These are phyloP conservation scores for Pinna nobilis DNA, from an alignment of 1,140 invertebrate species.

Conservation along the genomic window DNA sequence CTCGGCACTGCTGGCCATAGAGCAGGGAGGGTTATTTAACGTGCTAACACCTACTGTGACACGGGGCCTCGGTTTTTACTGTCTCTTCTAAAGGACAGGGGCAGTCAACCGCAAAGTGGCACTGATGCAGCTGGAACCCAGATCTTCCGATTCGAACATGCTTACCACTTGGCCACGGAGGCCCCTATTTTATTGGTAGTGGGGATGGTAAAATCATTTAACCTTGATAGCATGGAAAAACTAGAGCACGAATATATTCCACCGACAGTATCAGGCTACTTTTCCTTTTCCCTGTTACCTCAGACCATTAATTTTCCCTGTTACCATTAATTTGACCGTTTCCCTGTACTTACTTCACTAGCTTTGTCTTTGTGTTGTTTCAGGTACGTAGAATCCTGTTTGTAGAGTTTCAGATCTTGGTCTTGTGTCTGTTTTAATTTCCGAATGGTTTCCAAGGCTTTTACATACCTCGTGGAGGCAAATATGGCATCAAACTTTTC, in stretches of 20 bases:
- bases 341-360: conserved; percentile 52
- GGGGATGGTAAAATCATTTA: not conserved
- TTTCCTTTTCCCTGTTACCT: not conserved
- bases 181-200: not conserved
- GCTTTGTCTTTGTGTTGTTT: conserved; percentile 71
- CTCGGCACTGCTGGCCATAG: too few species aligned
- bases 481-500: conserved; percentile 99
- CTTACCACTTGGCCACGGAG: too few species aligned
- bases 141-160: too few species aligned
- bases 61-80: too few species aligned
- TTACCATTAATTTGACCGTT: not conserved
- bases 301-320: not conserved
- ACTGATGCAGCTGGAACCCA: too few species aligned
- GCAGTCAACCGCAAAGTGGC: too few species aligned
- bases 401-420: conserved; percentile 56
- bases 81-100: too few species aligned
- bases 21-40: too few species aligned
- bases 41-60: too few species aligned
- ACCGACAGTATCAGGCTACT: not conserved
- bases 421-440: conserved; percentile 82
- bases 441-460: conserved; percentile 88
- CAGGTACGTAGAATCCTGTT: conserved; percentile 67
- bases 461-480: conserved; percentile 93
- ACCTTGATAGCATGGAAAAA: not conserved
- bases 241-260: not conserved